These are phyloP conservation scores for Diuraphis noxia DNA, from an alignment of 1,140 invertebrate species.

Conservation along the genomic window DNA sequence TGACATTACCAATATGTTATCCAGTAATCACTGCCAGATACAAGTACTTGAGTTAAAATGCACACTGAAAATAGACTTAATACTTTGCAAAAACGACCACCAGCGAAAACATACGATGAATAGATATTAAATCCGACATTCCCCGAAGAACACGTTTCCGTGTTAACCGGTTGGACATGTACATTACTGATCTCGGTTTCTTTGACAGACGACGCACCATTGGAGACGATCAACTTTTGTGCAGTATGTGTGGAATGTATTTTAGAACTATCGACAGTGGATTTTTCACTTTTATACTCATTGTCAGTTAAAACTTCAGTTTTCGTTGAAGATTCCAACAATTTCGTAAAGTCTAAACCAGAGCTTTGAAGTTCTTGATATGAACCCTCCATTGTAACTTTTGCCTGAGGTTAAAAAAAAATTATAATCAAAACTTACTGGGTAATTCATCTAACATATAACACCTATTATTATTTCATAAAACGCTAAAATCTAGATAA, in stretches of 20 bases:
- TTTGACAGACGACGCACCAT: slow-evolving; percentile 56
- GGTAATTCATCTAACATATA: background rate
- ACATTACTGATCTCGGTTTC: background rate
- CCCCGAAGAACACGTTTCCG: slow-evolving; percentile 58
- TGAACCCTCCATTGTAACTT: slow-evolving; percentile 64
- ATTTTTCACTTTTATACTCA: background rate
- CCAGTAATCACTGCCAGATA: slow-evolving; percentile 76
- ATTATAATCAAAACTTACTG: background rate
- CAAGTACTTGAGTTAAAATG: slow-evolving; percentile 69
- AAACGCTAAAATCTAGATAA: too few relatives aligned
- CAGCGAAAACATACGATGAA: slow-evolving; percentile 70
- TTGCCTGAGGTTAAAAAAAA: slow-evolving; percentile 62
- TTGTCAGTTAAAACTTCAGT: slow-evolving; percentile 57
- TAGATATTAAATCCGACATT: slow-evolving; percentile 65
- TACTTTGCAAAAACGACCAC: slow-evolving; percentile 67
- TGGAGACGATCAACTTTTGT: slow-evolving; percentile 54
- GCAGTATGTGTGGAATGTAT: background rate
- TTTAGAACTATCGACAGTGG: background rate
- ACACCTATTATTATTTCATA: background rate
- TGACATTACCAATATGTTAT: slow-evolving; percentile 71
- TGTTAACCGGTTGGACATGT: slow-evolving; percentile 53
- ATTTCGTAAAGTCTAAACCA: slow-evolving; percentile 65
- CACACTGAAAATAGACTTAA: slow-evolving; percentile 66
- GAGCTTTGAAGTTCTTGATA: slow-evolving; percentile 64
- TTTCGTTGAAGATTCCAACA: slow-evolving; percentile 59